Evolutionary conservation across 2,797 vertebrate genomes (phyloP).

Genomic region (Xiphorhynchus erythropygius): DNA sequence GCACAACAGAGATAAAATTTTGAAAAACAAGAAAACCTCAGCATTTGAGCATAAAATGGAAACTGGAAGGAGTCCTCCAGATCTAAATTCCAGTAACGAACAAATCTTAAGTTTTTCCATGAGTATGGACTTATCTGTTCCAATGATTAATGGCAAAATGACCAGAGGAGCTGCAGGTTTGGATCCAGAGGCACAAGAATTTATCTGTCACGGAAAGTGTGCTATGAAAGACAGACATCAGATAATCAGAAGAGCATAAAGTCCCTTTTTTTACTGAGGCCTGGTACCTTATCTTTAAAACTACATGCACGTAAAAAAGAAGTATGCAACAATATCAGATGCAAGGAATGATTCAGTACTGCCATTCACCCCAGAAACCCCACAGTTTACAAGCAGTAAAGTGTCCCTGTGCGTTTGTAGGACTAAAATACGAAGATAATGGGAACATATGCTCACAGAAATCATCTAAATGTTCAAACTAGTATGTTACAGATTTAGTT

Average conservation of each 20-base stretch:
- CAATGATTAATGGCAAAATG: background rate
- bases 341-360: background rate
- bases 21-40: background rate
- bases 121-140: background rate
- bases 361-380: background rate
- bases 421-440: background rate
- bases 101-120: background rate
- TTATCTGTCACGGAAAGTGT: background rate
- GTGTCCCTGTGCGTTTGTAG: background rate
- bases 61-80: background rate
- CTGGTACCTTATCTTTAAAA: background rate
- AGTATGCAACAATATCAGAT: background rate
- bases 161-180: background rate
- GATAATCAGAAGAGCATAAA: background rate
- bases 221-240: background rate
- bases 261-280: background rate
- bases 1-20: background rate
- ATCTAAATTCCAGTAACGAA: background rate
- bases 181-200: background rate
- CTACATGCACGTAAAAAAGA: background rate
- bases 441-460: background rate
- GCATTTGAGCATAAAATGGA: background rate
- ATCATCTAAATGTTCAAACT: background rate
- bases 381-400: background rate
- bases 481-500: background rate